Percentiles rank a stretch among this genome's conserved stretches.
Conservation (phyloP, 2,797 vertebrate genomes). For the Dendrocincla fuliginosa region DNA sequence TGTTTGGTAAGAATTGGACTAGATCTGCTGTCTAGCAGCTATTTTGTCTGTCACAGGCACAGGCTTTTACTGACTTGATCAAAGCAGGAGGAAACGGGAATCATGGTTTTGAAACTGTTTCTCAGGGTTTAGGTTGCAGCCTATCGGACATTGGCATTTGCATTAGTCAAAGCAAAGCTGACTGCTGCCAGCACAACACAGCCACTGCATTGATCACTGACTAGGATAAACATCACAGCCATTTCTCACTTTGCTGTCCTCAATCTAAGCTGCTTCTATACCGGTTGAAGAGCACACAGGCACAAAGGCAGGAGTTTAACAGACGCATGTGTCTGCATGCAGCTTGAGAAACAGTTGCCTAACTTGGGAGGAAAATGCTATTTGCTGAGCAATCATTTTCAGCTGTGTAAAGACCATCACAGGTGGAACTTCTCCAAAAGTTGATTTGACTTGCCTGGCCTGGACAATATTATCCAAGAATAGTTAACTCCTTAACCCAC, state of each 20-base stretch:
- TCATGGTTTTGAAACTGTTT: neutral
- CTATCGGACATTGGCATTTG: neutral
- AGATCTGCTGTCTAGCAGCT: neutral
- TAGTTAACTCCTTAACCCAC: neutral
- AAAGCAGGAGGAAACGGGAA: neutral
- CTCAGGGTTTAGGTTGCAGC: neutral
- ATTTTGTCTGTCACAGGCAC: neutral
- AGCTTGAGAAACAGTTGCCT: neutral
- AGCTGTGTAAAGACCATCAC: neutral
- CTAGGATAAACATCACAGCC: neutral
- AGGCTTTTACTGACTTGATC: neutral
- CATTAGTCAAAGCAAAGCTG: neutral
- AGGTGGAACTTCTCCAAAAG: neutral
- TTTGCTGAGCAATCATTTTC: neutral
- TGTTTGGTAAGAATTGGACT: neutral
- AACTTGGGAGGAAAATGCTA: neutral
- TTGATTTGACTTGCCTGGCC: neutral
- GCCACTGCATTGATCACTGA: neutral
- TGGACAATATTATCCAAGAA: neutral
- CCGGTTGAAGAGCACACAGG: fast-evolving
- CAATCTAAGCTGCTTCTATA: neutral
- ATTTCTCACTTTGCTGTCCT: neutral
- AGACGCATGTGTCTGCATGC: neutral
- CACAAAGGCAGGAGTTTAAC: neutral
- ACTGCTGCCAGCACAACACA: neutral